Percentiles rank a stretch among this genome's conserved stretches.
phyloP scores from a whole-genome alignment of 2,113 vertebrate genomes.

The Oreochromis aureus region DNA sequence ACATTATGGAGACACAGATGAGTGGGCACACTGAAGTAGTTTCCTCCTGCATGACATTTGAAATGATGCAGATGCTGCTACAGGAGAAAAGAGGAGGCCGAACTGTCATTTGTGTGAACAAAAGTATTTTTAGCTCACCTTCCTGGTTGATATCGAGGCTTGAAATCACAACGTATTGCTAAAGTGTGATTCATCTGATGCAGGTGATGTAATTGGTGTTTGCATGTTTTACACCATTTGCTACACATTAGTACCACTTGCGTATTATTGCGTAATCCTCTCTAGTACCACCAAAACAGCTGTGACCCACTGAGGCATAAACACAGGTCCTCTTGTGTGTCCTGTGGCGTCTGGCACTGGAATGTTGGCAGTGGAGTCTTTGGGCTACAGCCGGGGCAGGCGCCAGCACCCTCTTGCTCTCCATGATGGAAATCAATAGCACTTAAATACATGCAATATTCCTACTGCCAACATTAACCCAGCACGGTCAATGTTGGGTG shows the following conservation, averaged over 20 bases:
- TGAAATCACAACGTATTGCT: background rate
- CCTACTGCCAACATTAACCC: background rate
- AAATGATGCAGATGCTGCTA: background rate
- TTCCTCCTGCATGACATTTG: background rate
- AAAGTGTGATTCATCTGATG: background rate
- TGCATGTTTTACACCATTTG: background rate
- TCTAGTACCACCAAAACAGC: background rate
- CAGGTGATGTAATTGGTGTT: background rate
- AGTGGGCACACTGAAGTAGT: background rate
- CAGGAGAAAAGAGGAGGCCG: background rate
- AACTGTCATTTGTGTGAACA: background rate
- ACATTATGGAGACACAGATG: background rate
- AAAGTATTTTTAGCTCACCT: background rate
- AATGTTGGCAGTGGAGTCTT: background rate
- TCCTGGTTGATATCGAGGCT: background rate
- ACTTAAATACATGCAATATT: background rate
- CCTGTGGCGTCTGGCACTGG: background rate
- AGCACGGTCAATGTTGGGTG: background rate
- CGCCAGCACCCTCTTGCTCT: background rate
- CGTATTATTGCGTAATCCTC: background rate
- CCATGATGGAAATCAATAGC: background rate
- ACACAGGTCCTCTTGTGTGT: background rate
- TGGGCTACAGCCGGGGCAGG: background rate
- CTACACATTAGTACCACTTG: background rate
- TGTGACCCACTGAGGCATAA: background rate